Evolutionary conservation across 2,797 vertebrate genomes (phyloP), one percentile per base, ranked within the genome.

Genomic region (Anolis apletophallus): DNA sequence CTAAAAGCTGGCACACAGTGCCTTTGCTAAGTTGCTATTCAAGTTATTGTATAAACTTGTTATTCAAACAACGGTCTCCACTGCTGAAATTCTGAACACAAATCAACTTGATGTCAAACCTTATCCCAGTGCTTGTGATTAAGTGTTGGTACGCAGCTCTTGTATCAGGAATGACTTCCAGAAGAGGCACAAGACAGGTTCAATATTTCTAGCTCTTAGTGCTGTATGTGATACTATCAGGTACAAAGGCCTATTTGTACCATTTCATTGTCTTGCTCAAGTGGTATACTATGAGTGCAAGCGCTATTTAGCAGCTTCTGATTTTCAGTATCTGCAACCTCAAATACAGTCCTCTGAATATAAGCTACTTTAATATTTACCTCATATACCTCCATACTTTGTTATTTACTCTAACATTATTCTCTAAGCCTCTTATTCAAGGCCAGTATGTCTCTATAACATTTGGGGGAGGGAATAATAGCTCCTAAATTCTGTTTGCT

Each of bases 151-250:
- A 36, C 46, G 17, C 61, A 77, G 50, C 50, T 64, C 52, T 32
- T 74, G 57, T 76, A 68, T 68, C 73, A 69, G 52, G 52, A 69
- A 69, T 79, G 75, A 55, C 32, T 79, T 69, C 52, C 61, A 85
- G 74, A 85, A 77, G 73, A 85, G 61, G 46, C 9, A 54, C 21
- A 69, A 85, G 61, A 85, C 46, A 55, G 74, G 50, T 36, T 5
- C 74, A 68, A 52, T 85, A 77, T 85, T 77, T 85, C n/a, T 77
- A 84, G n/a, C 32, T 69, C 61, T 85, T 85, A 54, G 16, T 71
- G 52, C 52, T 71, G 16, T 64, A 55, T 71, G 32, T 57, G 23
- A 85, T 57, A 57, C 64, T n/a, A 59, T 73, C 81, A 59, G 32
- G 50, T 23, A 36, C 13, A 68, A 26, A 19, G 52, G 7, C 64